Evolutionary conservation across 2,113 vertebrate genomes (phyloP).

Genomic region (Hyperoodon ampullatus): DNA sequence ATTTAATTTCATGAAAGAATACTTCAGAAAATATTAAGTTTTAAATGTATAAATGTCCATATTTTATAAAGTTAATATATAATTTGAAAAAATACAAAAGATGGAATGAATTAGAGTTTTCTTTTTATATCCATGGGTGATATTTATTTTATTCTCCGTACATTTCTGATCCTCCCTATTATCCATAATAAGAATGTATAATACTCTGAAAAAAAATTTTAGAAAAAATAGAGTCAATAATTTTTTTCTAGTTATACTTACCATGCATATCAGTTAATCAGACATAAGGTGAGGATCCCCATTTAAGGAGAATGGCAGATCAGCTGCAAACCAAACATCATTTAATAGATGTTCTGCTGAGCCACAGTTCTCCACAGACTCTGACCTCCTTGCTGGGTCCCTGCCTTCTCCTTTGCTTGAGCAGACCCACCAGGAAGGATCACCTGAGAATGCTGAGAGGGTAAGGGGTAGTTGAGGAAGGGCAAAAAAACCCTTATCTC

Average conservation of each 20-base stretch:
- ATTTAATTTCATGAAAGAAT: not conserved
- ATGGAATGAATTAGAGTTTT: not conserved
- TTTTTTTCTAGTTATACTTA: not conserved
- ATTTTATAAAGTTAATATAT: not conserved
- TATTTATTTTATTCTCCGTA: not conserved
- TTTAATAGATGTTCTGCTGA: not conserved
- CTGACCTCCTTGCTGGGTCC: not conserved
- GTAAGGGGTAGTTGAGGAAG: not conserved
- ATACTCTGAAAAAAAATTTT: not conserved
- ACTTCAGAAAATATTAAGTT: not conserved
- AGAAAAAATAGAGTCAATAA: not conserved
- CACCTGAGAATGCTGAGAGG: not conserved
- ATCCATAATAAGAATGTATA: not conserved
- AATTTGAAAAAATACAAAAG: not conserved
- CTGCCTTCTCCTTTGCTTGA: not conserved
- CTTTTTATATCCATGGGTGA: not conserved
- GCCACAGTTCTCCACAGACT: not conserved
- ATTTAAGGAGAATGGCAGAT: not conserved
- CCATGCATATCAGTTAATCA: not conserved
- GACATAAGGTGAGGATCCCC: not conserved
- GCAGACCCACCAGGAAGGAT: not conserved
- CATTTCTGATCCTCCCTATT: not conserved
- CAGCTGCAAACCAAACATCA: not conserved
- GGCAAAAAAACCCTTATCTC: not conserved
- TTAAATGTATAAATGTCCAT: not conserved